phyloP scores from a whole-genome alignment of 2,888 invertebrate species.

The Eupithecia centaureata region DNA sequence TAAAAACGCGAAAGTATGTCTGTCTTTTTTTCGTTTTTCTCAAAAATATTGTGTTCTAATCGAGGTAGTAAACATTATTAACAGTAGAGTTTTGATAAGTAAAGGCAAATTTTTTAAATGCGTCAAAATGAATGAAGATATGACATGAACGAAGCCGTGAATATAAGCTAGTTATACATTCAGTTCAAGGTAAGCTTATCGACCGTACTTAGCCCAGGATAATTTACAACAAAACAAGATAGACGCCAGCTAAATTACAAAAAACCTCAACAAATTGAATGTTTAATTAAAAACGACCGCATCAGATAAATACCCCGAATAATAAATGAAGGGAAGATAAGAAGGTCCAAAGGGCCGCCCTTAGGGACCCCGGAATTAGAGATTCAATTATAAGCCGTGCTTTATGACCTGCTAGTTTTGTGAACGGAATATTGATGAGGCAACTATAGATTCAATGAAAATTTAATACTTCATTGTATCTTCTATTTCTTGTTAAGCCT shows the following conservation, averaged over 20 bases:
- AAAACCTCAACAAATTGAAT: conserved; percentile 22
- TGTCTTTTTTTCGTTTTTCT: no score
- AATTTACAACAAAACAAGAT: not conserved
- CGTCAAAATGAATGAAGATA: not conserved
- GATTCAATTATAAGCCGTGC: conserved; percentile 46
- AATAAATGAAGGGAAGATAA: conserved; percentile 35
- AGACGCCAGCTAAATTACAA: conserved; percentile 2
- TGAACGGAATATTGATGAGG: conserved; percentile 42
- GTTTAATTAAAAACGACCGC: conserved; percentile 34
- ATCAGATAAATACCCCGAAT: conserved; percentile 33
- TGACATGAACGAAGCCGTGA: not conserved
- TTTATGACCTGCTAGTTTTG: conserved; percentile 43
- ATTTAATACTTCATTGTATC: not conserved
- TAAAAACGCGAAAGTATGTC: no score
- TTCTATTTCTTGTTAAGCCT: not conserved
- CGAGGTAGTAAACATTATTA: not conserved
- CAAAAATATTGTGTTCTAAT: not conserved
- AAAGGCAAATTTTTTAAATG: not conserved
- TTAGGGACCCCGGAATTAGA: conserved; percentile 35
- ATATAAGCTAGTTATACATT: not conserved
- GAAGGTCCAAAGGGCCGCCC: conserved; percentile 24
- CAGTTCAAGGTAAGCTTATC: not conserved
- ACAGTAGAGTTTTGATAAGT: not conserved
- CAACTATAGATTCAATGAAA: conserved; percentile 7
- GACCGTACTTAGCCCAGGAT: not conserved